A percentile compares a stretch with the other conserved stretches of the same genome.
Conservation (phyloP, 2,888 invertebrate genomes). For the Cartodere bifasciata region DNA sequence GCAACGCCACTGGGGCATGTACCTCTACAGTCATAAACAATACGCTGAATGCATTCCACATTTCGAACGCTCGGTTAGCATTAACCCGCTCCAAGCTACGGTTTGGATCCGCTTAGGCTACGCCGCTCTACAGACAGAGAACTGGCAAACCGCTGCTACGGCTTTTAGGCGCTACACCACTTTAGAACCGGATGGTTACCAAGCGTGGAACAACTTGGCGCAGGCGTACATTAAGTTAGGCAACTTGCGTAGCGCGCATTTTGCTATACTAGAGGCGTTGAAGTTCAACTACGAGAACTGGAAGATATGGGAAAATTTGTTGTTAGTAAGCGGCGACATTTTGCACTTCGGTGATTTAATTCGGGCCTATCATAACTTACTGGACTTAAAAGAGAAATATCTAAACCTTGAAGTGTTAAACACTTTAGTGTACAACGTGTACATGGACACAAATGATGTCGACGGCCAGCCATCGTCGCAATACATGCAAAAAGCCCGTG, state of each 20-base stretch:
- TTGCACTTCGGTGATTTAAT: slow-evolving; percentile 77
- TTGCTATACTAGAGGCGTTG: slow-evolving; percentile 75
- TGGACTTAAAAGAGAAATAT: slow-evolving; percentile 74
- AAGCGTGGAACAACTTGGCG: slow-evolving; percentile 97
- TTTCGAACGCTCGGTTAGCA: slow-evolving; percentile 66
- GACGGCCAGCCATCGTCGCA: slow-evolving; percentile 39
- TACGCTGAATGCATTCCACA: slow-evolving; percentile 70
- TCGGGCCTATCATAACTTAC: slow-evolving; percentile 68
- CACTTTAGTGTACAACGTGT: slow-evolving; percentile 58
- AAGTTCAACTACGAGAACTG: slow-evolving; percentile 89
- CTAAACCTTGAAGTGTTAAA: slow-evolving; percentile 63
- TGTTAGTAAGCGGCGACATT: slow-evolving; percentile 77
- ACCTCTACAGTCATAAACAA: slow-evolving; percentile 59
- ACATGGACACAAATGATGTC: slow-evolving; percentile 49
- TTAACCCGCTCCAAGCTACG: slow-evolving; percentile 78
- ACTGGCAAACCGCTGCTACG: slow-evolving; percentile 71
- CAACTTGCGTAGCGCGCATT: slow-evolving; percentile 75
- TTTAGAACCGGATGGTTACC: slow-evolving; percentile 80
- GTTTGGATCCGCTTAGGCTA: slow-evolving; percentile 80
- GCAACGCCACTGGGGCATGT: slow-evolving; percentile 79
- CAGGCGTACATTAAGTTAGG: slow-evolving; percentile 82
- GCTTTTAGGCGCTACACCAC: slow-evolving; percentile 80
- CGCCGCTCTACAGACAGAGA: slow-evolving; percentile 63
- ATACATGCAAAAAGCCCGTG: slow-evolving; percentile 44
- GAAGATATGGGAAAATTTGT: slow-evolving; percentile 91